Evolutionary conservation across 2,113 vertebrate genomes (phyloP).

Genomic region (Thalassoma bifasciatum): DNA sequence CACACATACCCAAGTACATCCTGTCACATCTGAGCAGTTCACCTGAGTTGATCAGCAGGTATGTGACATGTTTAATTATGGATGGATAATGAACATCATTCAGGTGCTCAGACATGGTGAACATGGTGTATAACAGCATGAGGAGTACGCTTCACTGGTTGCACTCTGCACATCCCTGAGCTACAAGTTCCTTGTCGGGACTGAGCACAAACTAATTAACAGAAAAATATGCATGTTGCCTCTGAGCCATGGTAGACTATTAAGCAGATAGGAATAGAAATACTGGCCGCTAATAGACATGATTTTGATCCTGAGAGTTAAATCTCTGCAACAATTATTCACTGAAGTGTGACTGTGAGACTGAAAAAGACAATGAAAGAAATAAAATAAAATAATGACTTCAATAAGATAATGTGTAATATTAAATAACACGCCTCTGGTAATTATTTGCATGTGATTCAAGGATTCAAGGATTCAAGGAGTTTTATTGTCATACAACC

Average conservation of each 20-base stretch:
- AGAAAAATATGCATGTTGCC: background rate
- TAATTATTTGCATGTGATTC: too few relatives aligned
- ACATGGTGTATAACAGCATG: constrained; percentile 16
- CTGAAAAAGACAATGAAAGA: too few relatives aligned
- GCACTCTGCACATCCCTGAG: background rate
- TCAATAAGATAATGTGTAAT: too few relatives aligned
- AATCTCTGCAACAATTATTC: background rate
- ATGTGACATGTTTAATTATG: constrained; percentile 63
- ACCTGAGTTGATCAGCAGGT: constrained; percentile 40
- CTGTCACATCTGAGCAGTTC: constrained; percentile 37
- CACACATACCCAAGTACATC: constrained; percentile 33
- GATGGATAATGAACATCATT: constrained; percentile 54
- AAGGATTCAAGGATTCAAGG: too few relatives aligned
- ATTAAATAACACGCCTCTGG: too few relatives aligned
- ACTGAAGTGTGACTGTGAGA: too few relatives aligned
- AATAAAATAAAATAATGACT: too few relatives aligned
- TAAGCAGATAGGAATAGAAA: background rate
- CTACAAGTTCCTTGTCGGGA: background rate
- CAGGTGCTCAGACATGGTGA: constrained; percentile 16
- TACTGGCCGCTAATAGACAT: background rate
- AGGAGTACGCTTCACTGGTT: background rate
- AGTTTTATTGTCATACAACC: too few relatives aligned
- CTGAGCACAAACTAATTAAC: background rate
- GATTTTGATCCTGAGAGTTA: background rate
- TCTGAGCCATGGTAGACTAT: background rate